Conservation (phyloP, 2,888 invertebrate genomes). For the Rhorus exstirpatorius region DNA sequence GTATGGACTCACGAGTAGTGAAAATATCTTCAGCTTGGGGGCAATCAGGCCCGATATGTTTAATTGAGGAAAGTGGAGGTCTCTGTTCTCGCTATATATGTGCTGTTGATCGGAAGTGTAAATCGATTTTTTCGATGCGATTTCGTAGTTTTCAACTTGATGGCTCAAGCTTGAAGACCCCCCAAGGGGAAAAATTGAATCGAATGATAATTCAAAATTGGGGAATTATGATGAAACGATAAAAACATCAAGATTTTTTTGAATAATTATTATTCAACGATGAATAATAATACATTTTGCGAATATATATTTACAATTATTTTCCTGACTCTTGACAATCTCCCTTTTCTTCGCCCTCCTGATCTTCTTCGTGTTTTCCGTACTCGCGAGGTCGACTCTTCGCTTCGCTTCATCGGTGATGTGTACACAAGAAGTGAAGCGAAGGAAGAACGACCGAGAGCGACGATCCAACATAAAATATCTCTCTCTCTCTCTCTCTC, state of each 20-base stretch:
- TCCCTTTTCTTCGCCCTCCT: constrained; percentile 16
- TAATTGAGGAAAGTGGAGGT: no score
- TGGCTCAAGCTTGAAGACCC: no score
- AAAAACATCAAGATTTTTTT: not conserved
- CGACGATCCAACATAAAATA: constrained; percentile 16
- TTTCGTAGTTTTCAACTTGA: no score
- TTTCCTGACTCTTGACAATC: constrained; percentile 7
- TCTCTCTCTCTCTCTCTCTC: constrained; percentile 32
- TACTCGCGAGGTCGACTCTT: constrained; percentile 9
- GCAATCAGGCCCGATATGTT: no score
- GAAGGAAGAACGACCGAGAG: constrained; percentile 8
- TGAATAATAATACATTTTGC: not conserved
- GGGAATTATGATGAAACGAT: no score
- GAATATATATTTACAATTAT: constrained; percentile 37
- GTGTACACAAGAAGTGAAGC: not conserved
- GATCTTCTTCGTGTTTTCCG: not conserved
- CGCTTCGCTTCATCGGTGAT: constrained; percentile 2
- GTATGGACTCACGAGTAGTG: no score
- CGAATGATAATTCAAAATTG: no score
- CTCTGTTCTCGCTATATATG: no score
- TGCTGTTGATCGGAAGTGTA: no score
- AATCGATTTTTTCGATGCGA: no score
- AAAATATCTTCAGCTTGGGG: no score
- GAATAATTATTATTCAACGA: constrained; percentile 1
- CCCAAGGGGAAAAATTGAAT: no score